Evolutionary conservation across 2,888 invertebrate species (phyloP), one percentile per base, ranked within the genome.

Genomic region (Agrotis exclamationis): DNA sequence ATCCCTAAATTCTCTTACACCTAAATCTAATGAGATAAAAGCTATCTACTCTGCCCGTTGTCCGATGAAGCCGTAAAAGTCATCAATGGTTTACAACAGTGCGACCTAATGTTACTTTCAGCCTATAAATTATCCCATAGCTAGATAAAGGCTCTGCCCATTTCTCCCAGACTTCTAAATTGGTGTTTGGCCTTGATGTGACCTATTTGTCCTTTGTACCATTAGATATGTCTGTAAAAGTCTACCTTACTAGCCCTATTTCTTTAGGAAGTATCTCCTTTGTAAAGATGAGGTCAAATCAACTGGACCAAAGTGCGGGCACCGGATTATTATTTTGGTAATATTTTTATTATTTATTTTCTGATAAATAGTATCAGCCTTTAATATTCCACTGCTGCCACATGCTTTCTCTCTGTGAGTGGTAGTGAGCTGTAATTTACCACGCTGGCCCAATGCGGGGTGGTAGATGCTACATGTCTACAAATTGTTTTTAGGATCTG

Each of bases 11-110:
- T 44, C 16, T 11, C 3, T 45, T 6, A 50, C 7, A 47, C n/a
- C 13, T 28, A 65, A 1, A 28, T 65, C 7, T 48, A 66, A 72
- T 66, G 44, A 20, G 48, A 48, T 75, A 45, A 67, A 71, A 67
- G 6, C 48, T 64, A 22, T 47, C 13, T 24, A 13, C 56, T 57
- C 18, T 20, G 39, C 24, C 33, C 45, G 45, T 20, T 47, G 20
- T 45, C 45, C 22, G 50, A 20, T 18, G 45, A n/a, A 50, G 33
- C 66, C 57, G 24, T 72, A 76, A 76, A 72, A 76, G 76, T 76
- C 68, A 67, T 72, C 67, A 76, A 45, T 76, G 57, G 76, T 67
- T 76, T 78, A 63, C 28, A 63, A 58, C 47, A 18, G 33, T 24
- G 45, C 24, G 45, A 33, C 76, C 22, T 66, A 57, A 76, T 66